Conservation (phyloP, 2,888 invertebrate species). For the Hedya salicella region DNA sequence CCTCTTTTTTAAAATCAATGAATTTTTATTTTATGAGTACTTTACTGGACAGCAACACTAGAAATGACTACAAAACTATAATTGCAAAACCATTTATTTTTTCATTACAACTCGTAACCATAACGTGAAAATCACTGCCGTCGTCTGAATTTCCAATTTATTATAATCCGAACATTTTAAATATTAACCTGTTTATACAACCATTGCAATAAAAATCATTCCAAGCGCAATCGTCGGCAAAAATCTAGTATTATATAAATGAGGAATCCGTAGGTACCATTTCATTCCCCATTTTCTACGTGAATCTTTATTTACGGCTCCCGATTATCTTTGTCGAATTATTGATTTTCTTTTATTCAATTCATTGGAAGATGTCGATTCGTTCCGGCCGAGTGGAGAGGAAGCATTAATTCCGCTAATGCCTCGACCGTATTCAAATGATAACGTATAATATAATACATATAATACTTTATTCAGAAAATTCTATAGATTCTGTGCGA, state of each 20-base stretch:
- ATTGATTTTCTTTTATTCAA: constrained; percentile 55
- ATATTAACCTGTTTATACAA: too few species aligned
- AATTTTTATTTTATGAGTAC: too few species aligned
- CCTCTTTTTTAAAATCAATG: too few species aligned
- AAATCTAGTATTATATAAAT: background rate
- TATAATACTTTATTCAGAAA: constrained; percentile 7
- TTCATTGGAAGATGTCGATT: constrained; percentile 55
- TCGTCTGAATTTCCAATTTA: too few species aligned
- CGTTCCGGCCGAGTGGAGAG: constrained; percentile 57
- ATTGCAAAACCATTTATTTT: too few species aligned
- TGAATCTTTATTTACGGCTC: constrained; percentile 28
- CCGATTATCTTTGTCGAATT: constrained; percentile 52
- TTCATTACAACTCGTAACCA: too few species aligned
- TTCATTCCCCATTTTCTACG: constrained; percentile 18
- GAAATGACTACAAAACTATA: too few species aligned
- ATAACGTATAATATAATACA: constrained; percentile 46
- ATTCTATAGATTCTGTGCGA: background rate
- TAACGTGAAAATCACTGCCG: too few species aligned
- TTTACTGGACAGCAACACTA: too few species aligned
- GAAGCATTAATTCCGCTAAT: constrained; percentile 70
- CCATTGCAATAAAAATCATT: too few species aligned
- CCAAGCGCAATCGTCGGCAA: too few species aligned
- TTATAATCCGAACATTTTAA: too few species aligned
- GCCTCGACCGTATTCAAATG: constrained; percentile 55
- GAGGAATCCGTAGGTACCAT: constrained; percentile 5